Conservation (phyloP, 2,113 vertebrate species). For the Nansenia antarctica region DNA sequence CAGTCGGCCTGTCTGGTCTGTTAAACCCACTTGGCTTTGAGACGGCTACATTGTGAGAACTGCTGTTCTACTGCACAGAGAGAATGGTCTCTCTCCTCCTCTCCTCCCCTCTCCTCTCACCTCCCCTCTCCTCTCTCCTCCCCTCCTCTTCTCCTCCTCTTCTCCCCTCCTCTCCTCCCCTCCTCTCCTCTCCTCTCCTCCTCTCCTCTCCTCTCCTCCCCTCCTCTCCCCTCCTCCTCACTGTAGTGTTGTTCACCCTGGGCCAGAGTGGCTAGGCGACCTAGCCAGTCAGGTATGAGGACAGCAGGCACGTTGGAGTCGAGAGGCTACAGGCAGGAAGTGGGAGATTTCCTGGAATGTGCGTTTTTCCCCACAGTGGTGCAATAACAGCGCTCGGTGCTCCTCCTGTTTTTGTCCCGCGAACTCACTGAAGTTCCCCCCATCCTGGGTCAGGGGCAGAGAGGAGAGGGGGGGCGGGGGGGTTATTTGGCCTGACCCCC, state of each 20-base stretch:
- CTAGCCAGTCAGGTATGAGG: conserved; percentile 67
- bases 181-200: background rate
- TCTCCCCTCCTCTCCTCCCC: background rate
- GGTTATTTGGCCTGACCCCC: too few relatives aligned
- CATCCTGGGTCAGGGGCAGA: background rate
- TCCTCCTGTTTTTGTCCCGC: conserved; percentile 65
- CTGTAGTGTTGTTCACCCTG: conserved; percentile 21
- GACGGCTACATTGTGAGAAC: background rate
- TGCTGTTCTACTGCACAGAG: background rate
- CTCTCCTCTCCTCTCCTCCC: background rate
- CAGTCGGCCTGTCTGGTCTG: too few relatives aligned
- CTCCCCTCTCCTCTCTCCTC: background rate
- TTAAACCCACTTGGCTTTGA: background rate
- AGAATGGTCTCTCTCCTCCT: background rate
- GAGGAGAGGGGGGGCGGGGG: background rate
- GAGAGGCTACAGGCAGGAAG: conserved; percentile 74
- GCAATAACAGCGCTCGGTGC: conserved; percentile 70
- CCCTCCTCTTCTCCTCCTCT: background rate
- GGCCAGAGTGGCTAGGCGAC: conserved; percentile 33
- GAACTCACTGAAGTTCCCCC: conserved; percentile 1
- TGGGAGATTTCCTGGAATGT: conserved; percentile 85
- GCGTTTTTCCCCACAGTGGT: conserved; percentile 69
- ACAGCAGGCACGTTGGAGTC: conserved; percentile 60
- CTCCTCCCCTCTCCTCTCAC: background rate
- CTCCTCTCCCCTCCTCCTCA: conserved; percentile 2